Evolutionary conservation across 2,888 invertebrate species (phyloP).

Genomic region (Apodemia zela): DNA sequence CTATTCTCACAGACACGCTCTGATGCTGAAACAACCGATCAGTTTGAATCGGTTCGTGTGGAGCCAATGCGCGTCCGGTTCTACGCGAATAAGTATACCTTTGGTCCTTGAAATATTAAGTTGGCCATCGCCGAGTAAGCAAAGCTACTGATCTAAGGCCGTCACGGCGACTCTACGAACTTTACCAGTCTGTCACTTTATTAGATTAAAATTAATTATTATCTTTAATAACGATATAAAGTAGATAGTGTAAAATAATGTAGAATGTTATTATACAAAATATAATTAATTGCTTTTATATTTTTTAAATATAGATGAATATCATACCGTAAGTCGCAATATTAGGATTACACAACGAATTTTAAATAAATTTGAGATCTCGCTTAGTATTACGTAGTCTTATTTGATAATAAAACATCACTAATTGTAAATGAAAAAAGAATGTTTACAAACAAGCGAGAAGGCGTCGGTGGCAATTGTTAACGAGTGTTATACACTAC

Average conservation of each 20-base stretch:
- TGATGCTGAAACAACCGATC: slow-evolving; percentile 67
- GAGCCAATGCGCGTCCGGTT: slow-evolving; percentile 78
- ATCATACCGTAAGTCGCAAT: slow-evolving; percentile 70
- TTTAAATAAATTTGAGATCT: slow-evolving; percentile 80
- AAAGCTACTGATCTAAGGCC: slow-evolving; percentile 80
- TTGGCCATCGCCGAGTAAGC: slow-evolving; percentile 79
- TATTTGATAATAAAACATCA: slow-evolving; percentile 76
- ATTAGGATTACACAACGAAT: slow-evolving; percentile 75
- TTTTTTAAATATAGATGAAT: slow-evolving; percentile 61
- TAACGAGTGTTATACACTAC: slow-evolving; percentile 21
- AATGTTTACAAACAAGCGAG: slow-evolving; percentile 69
- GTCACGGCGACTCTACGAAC: slow-evolving; percentile 79
- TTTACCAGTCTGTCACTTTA: slow-evolving; percentile 80
- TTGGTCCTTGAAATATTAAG: slow-evolving; percentile 78
- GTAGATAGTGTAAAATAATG: slow-evolving; percentile 78
- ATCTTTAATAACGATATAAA: slow-evolving; percentile 76
- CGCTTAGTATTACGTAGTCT: slow-evolving; percentile 80
- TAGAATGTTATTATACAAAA: slow-evolving; percentile 78
- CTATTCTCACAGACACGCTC: slow-evolving; percentile 62
- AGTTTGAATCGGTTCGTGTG: slow-evolving; percentile 73
- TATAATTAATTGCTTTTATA: slow-evolving; percentile 77
- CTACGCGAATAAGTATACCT: slow-evolving; percentile 79
- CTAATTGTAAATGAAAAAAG: slow-evolving; percentile 74
- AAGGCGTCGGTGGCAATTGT: slow-evolving; percentile 35
- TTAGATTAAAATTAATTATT: slow-evolving; percentile 81